phyloP scores from a whole-genome alignment of 92 coral and sea anemone species.

The Micromussa lordhowensis region DNA sequence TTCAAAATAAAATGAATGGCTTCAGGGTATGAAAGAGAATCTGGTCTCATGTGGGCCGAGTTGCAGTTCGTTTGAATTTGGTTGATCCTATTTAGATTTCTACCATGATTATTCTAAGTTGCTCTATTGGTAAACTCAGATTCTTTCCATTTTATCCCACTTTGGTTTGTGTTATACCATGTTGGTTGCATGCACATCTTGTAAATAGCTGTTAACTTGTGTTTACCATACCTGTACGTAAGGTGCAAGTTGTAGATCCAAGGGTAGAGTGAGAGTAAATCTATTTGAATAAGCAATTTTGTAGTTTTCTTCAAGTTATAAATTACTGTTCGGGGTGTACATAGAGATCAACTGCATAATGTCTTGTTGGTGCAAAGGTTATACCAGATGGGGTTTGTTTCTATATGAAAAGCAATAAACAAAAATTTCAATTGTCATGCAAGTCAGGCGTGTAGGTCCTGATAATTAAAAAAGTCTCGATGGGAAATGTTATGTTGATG shows the following conservation, averaged over 20 bases:
- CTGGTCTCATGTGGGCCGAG: background rate
- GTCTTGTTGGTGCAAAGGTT: background rate
- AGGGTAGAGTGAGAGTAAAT: background rate
- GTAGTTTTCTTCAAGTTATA: background rate
- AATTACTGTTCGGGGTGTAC: background rate
- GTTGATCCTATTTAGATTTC: background rate
- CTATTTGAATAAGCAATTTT: background rate
- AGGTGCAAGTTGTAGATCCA: background rate
- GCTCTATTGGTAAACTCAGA: background rate
- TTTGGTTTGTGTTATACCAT: background rate
- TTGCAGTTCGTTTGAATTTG: background rate
- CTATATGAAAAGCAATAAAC: background rate
- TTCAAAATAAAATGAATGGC: no score
- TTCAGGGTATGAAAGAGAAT: background rate
- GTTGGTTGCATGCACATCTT: background rate
- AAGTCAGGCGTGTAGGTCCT: background rate
- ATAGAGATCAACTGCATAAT: background rate
- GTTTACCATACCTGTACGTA: background rate
- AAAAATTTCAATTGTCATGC: no score
- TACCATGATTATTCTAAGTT: background rate
- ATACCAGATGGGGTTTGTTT: background rate
- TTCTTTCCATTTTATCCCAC: no score
- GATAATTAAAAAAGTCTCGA: no score
- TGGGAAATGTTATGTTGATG: no score
- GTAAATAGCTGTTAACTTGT: slow-evolving; percentile 11